phyloP scores from a whole-genome alignment of 2,888 invertebrate genomes.

The Ophion obscuratus region DNA sequence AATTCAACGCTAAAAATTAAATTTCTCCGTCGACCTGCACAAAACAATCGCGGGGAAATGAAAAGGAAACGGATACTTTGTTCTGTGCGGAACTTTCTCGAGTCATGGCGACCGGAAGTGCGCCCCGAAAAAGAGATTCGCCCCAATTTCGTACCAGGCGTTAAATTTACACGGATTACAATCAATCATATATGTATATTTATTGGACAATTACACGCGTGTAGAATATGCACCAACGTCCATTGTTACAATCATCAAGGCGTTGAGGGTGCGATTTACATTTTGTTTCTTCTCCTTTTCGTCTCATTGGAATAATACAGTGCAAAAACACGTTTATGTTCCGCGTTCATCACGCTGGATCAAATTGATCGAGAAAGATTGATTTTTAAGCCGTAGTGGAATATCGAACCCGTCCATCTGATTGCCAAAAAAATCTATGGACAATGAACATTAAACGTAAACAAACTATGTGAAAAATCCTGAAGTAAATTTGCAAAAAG shows the following conservation, averaged over 20 bases:
- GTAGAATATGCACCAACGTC: conserved; percentile 56
- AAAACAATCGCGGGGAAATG: conserved; percentile 10
- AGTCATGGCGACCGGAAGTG: conserved; percentile 23
- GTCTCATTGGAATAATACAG: conserved; percentile 8
- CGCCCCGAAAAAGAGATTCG: conserved; percentile 5
- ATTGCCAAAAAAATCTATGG: not conserved
- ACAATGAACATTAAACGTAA: not conserved
- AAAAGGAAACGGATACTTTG: not conserved
- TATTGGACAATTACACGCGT: conserved; percentile 67
- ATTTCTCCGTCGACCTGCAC: not conserved
- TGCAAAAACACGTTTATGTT: conserved; percentile 60
- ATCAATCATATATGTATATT: conserved; percentile 68
- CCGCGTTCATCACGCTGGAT: not conserved
- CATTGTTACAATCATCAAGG: conserved; percentile 48
- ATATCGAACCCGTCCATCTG: not conserved
- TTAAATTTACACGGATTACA: conserved; percentile 63
- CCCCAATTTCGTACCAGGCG: conserved; percentile 11
- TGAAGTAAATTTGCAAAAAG: not conserved
- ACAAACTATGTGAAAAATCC: not conserved
- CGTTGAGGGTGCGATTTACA: conserved; percentile 49
- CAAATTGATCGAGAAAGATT: not conserved
- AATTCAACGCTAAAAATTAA: not conserved
- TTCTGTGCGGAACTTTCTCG: conserved; percentile 9
- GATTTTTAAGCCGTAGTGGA: not conserved
- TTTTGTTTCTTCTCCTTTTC: conserved; percentile 25